Conservation (phyloP, 2,888 invertebrate species). For the Volucella inanis region DNA sequence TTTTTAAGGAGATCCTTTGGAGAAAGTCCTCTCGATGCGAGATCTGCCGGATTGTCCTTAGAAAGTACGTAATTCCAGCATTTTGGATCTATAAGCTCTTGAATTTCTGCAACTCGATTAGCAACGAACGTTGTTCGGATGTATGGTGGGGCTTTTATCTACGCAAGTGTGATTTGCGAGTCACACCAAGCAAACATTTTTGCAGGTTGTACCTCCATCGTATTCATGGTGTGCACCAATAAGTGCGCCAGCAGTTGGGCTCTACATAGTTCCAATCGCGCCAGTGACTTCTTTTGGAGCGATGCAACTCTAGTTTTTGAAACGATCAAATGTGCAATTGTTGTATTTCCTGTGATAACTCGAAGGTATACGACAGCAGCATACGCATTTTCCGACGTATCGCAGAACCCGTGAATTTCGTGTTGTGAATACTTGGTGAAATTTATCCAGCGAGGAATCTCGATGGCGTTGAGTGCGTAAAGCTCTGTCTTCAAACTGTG, state of each 20-base stretch:
- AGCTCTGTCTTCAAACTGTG: no score
- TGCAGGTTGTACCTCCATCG: not conserved
- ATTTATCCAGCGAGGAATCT: no score
- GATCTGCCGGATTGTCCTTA: constrained; percentile 10
- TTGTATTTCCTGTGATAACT: no score
- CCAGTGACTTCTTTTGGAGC: no score
- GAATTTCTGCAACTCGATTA: constrained; percentile 9
- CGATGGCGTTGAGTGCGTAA: no score
- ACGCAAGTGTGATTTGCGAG: constrained; percentile 17
- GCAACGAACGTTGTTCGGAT: not conserved
- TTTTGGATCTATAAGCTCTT: not conserved
- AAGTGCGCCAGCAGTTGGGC: not conserved
- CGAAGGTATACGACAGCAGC: no score
- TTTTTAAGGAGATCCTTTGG: not conserved
- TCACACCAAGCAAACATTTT: constrained; percentile 13
- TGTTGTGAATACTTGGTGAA: no score
- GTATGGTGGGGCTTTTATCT: constrained; percentile 2
- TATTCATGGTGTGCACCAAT: not conserved
- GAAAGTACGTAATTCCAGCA: constrained; percentile 9
- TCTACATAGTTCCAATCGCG: no score
- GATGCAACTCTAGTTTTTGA: no score
- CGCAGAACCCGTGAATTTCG: no score
- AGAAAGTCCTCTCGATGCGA: constrained; percentile 9
- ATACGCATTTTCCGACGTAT: no score
- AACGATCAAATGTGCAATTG: no score